A percentile compares a stretch with the other conserved stretches of the same genome.
Evolutionary conservation across 1,140 invertebrate genomes (phyloP).

Genomic region (Drosophila kepulauana): DNA sequence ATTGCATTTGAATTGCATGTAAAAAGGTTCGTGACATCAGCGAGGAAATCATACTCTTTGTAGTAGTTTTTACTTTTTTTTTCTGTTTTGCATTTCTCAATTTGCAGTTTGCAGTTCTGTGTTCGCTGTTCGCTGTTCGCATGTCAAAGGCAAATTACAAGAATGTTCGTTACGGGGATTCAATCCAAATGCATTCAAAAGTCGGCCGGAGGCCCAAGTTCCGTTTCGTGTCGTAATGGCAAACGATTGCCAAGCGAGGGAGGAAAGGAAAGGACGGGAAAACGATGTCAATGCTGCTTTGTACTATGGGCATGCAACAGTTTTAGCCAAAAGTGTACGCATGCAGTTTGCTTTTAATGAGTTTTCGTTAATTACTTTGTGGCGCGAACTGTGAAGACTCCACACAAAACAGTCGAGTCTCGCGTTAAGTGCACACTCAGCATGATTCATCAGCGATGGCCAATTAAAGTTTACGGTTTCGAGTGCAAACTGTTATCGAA

Average conservation of each 20-base stretch:
- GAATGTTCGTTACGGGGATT: constrained; percentile 47
- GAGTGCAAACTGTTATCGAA: constrained; percentile 22
- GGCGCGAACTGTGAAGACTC: neutral
- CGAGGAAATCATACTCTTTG: constrained; percentile 17
- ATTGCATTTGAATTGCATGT: constrained; percentile 26
- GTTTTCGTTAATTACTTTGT: constrained; percentile 59
- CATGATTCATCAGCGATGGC: constrained; percentile 7
- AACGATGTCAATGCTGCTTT: neutral
- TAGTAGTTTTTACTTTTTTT: constrained; percentile 1
- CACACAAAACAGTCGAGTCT: constrained; percentile 21
- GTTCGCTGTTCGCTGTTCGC: constrained; percentile 57
- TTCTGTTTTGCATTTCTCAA: constrained; percentile 17
- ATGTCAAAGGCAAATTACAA: constrained; percentile 77
- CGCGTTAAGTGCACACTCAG: neutral
- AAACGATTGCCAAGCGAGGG: constrained; percentile 28
- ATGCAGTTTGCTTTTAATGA: constrained; percentile 46
- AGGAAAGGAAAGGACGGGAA: neutral
- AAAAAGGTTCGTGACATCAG: constrained; percentile 56
- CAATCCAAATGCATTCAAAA: constrained; percentile 56
- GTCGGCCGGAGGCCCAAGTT: constrained; percentile 24
- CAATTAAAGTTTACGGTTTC: constrained; percentile 42
- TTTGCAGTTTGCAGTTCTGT: neutral
- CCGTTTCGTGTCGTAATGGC: constrained; percentile 22
- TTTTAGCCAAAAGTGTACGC: constrained; percentile 45
- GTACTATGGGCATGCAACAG: constrained; percentile 68